Evolutionary conservation across 2,113 vertebrate genomes (phyloP), one percentile per base, ranked within the genome.

Genomic region (Axis porcinus): DNA sequence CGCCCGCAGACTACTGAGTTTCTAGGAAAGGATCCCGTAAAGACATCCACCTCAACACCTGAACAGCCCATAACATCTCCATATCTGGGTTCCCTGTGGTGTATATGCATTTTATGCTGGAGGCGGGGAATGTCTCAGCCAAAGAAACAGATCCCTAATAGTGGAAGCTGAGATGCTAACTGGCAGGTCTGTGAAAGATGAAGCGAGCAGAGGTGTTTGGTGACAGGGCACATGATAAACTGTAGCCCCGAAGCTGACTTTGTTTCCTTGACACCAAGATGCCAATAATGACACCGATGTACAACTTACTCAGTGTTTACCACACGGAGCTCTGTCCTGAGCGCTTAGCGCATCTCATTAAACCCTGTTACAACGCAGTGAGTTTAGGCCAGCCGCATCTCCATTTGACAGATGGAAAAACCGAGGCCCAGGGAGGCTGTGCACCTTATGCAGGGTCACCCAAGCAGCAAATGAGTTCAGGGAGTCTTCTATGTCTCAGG

Each of bases 331-430:
- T 4, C 50, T 21, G 36, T 43, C 55, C 81, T 15, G 27, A 50
- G 43, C 14, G 11, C 33, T 82, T 5, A 15, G 83, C 21, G 0
- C 5, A 30, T 47, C 27, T 27, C 52, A 33, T 6, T 21, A 62
- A 64, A 47, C 30, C 25, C 23, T 0, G 7, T 6, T 50, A 36
- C 3, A 13, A 13, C 50, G 36, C 57, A 14, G 2, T 0, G 36
- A 55, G 21, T 25, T 7, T 4, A 62, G 25, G 8, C 25, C 50
- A 16, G 5, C 50, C 40, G 6, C 6, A 15, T 40, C 14, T 27
- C 84, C 89, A 62, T 28, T 74, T 82, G 19, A 82, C 13, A 33
- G 86, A 86, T 47, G 60, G 82, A 82, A 67, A 91, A 95, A 62
- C 50, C 0, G 16, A 89, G 70, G 78, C 47, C 50, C 85, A 86